Percentiles rank a stretch among this genome's conserved stretches.
These are phyloP conservation scores for Eretmocerus hayati DNA, from an alignment of 2,888 invertebrate species.

Conservation along the genomic window DNA sequence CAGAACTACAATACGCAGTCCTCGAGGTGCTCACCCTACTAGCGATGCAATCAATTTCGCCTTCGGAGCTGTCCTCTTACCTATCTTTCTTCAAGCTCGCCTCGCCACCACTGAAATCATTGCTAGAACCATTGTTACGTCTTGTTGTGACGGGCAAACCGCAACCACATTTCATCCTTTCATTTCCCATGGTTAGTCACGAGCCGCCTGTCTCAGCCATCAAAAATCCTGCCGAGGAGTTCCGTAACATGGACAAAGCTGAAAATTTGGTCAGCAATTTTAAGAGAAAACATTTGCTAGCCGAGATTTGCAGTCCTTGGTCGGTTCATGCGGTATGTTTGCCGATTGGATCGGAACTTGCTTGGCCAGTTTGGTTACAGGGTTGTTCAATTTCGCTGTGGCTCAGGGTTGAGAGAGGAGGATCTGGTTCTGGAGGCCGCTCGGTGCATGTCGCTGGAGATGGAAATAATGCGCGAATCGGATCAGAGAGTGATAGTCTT, in stretches of 20 bases:
- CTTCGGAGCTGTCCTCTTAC: conserved; percentile 53
- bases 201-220: neutral
- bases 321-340: conserved; percentile 42
- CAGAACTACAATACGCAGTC: conserved; percentile 61
- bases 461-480: conserved; percentile 29
- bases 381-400: conserved; percentile 57
- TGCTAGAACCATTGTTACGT: conserved; percentile 50
- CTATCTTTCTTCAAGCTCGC: conserved; percentile 55
- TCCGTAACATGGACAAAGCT: conserved; percentile 36
- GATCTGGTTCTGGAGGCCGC: conserved; percentile 22
- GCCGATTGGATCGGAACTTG: conserved; percentile 39
- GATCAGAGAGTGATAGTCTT: conserved; percentile 40
- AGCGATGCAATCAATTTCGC: conserved; percentile 51
- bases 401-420: conserved; percentile 49
- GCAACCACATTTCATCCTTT: conserved; percentile 54
- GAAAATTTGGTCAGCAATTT: conserved; percentile 42
- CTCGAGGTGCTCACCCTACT: conserved; percentile 57
- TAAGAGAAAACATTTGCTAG: conserved; percentile 37
- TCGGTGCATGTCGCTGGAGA: conserved; percentile 23
- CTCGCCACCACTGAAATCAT: conserved; percentile 52
- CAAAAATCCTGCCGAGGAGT: conserved; percentile 22
- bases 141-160: conserved; percentile 49
- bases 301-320: conserved; percentile 44
- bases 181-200: conserved; percentile 46
- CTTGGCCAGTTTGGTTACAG: conserved; percentile 58